Conservation (phyloP, 2,797 vertebrate genomes). For the Discoglossus pictus region DNA sequence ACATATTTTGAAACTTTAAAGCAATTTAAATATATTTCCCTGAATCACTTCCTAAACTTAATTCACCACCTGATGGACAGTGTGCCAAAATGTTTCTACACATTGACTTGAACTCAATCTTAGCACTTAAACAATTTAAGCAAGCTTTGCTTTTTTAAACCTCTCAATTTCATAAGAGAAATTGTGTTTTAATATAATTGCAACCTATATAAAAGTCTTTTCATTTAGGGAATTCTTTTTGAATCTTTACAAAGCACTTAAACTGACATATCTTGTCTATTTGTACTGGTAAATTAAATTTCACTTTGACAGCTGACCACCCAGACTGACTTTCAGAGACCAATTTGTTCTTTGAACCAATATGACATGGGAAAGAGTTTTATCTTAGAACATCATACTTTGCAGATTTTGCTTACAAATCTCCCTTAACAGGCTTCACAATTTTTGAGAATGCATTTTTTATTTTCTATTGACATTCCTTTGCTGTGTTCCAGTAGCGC, state of each 20-base stretch:
- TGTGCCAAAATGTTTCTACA: neutral
- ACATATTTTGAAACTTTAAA: too few species aligned
- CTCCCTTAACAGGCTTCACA: conserved; percentile 56
- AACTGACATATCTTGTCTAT: conserved; percentile 54
- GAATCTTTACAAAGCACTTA: conserved; percentile 55
- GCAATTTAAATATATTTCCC: too few species aligned
- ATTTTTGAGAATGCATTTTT: conserved; percentile 55
- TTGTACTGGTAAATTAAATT: conserved; percentile 64
- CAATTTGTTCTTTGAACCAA: conserved; percentile 58
- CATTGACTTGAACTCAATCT: neutral
- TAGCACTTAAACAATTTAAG: conserved; percentile 23
- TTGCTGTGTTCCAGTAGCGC: conserved; percentile 52
- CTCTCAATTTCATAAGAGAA: conserved; percentile 19
- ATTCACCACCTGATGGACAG: too few species aligned
- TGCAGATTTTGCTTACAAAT: conserved; percentile 54
- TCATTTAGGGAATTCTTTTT: conserved; percentile 51
- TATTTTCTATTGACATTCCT: conserved; percentile 52
- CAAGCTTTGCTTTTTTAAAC: conserved; percentile 1
- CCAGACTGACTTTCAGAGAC: conserved; percentile 50
- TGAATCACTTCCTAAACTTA: too few species aligned
- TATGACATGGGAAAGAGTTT: conserved; percentile 55
- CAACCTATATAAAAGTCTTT: conserved; percentile 56
- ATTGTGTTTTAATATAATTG: conserved; percentile 44
- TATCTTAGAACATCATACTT: conserved; percentile 57
- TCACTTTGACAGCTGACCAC: conserved; percentile 61